phyloP scores from a whole-genome alignment of 2,113 vertebrate species.

The Grammomys dolichurus region DNA sequence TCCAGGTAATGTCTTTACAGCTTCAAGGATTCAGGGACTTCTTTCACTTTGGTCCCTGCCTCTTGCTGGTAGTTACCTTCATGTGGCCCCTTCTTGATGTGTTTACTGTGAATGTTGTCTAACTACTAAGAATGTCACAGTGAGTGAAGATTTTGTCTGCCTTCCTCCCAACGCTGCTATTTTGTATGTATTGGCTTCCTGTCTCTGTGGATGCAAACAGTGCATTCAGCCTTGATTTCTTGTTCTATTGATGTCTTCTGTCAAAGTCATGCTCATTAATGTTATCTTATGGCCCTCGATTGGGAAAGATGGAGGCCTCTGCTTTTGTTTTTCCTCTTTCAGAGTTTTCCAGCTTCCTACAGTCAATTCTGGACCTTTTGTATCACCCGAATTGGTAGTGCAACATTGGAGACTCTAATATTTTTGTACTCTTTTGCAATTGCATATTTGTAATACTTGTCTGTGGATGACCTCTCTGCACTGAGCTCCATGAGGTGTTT shows the following conservation, averaged over 20 bases:
- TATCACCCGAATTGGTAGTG: neutral
- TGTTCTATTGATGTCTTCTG: neutral
- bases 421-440: neutral
- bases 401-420: neutral
- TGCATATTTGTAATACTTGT: neutral
- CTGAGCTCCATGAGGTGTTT: neutral
- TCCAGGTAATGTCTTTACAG: neutral
- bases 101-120: neutral
- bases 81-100: neutral
- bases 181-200: neutral
- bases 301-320: neutral
- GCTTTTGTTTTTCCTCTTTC: neutral
- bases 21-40: neutral
- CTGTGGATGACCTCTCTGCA: neutral
- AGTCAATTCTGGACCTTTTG: neutral
- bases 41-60: neutral
- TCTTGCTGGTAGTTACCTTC: neutral
- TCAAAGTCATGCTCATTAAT: neutral
- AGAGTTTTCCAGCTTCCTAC: neutral
- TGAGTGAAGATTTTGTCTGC: neutral
- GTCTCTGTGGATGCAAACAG: neutral
- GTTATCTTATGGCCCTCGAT: neutral
- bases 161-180: neutral
- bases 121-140: neutral
- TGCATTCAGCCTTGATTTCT: neutral